A percentile compares a stretch with the other conserved stretches of the same genome.
Evolutionary conservation across 2,797 vertebrate species (phyloP).

Genomic region (Melanogrammus aeglefinus): DNA sequence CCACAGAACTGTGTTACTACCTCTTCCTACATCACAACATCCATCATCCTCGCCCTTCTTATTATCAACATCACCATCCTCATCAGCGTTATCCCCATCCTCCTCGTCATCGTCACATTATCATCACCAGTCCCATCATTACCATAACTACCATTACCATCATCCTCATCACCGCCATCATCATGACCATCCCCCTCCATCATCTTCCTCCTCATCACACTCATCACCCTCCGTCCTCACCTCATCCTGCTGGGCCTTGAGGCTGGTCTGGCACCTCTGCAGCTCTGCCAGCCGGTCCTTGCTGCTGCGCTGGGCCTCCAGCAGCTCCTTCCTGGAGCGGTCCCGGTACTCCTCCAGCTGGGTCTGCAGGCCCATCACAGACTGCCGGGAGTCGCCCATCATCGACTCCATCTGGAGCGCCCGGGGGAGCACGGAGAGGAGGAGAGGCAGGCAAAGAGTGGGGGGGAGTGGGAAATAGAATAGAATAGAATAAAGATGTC

Average conservation of each 20-base stretch:
- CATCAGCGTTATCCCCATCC: neutral
- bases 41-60: neutral
- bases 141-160: neutral
- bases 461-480: neutral
- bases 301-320: constrained; percentile 81
- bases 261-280: constrained; percentile 77
- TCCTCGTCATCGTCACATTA: neutral
- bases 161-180: neutral
- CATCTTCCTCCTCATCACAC: too few species aligned
- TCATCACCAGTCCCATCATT: neutral
- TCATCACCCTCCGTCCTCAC: constrained; percentile 65
- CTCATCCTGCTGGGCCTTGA: constrained; percentile 86
- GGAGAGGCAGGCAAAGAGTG: neutral
- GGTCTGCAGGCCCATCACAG: constrained; percentile 72
- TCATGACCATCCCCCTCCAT: neutral
- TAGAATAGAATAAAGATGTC: neutral
- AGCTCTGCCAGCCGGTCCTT: constrained; percentile 84
- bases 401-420: constrained; percentile 81
- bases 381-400: constrained; percentile 81
- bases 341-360: constrained; percentile 91
- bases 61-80: neutral
- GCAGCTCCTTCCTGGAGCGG: constrained; percentile 83
- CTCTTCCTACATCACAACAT: neutral
- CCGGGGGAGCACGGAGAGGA: neutral
- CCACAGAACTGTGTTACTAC: neutral